Base-by-base conservation (phyloP, 2,888 invertebrate genomes). In the Diabrotica balteata region DNA sequence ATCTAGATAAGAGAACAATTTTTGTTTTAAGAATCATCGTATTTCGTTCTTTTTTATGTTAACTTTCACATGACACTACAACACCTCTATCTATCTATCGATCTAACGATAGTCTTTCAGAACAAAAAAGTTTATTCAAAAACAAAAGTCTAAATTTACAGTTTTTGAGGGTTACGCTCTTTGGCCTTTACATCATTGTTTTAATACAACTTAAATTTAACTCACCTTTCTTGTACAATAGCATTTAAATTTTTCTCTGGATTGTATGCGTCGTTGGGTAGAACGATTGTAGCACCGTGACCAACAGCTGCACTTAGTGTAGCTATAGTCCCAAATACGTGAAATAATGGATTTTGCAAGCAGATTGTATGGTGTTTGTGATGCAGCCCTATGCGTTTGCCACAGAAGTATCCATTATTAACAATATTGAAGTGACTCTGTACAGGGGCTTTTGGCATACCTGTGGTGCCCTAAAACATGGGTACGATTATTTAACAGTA, bases 301-400 rank as follows among this genome's bases (percentile, higher is more conserved):
- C 89, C 85, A 42, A 93, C 78, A 7, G 85, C 86, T 0, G 86
- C 84, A 45, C 92, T 75, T 32, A 90, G 85, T 0, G 89, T 90
- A 54, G 89, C 84, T 1, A 90, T 87, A 67, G 90, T 89, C 0
- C 94, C 95, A 80, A 90, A 95, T 47, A 91, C 93, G 81, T 96
- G 96, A 80, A 94, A 95, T 42, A 94, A 85, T 0, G 95, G 95
- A 17, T 93, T 91, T 77, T 92, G 91, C 4, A 89, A 76, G 71
- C 90, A 90, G 66, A 89, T 83, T 67, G 77, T 88, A 11, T 86
- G 84, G 72, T 87, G 84, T 42, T 82, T 86, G 32, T 84, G 80
- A 57, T 85, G 73, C 1, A 88, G 77, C 9, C 83, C 82, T 55
- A 84, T 82, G 68, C 89, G 83, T 46, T 79, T 84, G 0, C 90